Percentiles rank a stretch among this genome's conserved stretches.
Evolutionary conservation across 2,113 vertebrate species (phyloP).

Genomic region (Nyctereutes procyonoides): DNA sequence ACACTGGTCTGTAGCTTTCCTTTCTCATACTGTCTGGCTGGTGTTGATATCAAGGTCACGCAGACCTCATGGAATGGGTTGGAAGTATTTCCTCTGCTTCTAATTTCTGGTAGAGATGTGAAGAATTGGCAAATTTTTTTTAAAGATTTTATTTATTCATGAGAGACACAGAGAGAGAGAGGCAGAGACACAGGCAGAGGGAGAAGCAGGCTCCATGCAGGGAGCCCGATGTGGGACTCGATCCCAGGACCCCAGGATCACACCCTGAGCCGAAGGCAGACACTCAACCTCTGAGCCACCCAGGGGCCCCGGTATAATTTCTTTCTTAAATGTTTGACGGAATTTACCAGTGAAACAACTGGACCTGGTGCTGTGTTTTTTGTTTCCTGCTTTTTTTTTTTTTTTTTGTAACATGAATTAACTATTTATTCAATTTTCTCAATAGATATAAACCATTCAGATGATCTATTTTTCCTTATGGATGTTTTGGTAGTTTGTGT

Average conservation of each 20-base stretch:
- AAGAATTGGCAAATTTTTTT: fast-evolving
- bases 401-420: background rate
- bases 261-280: too few species aligned
- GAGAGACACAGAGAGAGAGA: too few species aligned
- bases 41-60: fast-evolving
- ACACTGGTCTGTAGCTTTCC: background rate
- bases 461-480: fast-evolving
- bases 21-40: too few species aligned
- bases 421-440: background rate
- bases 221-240: too few species aligned
- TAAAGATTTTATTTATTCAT: too few species aligned
- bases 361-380: background rate
- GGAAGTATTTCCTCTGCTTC: background rate
- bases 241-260: too few species aligned
- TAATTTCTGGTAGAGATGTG: background rate
- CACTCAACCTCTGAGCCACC: too few species aligned
- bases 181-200: too few species aligned
- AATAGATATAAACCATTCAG: background rate
- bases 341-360: background rate
- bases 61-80: fast-evolving
- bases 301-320: too few species aligned
- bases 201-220: too few species aligned
- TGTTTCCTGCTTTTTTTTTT: background rate
- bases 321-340: too few species aligned
- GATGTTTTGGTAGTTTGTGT: background rate